Evolutionary conservation across 1,140 invertebrate genomes (phyloP), one percentile per base, ranked within the genome.

Genomic region (Euglossa dilemma): DNA sequence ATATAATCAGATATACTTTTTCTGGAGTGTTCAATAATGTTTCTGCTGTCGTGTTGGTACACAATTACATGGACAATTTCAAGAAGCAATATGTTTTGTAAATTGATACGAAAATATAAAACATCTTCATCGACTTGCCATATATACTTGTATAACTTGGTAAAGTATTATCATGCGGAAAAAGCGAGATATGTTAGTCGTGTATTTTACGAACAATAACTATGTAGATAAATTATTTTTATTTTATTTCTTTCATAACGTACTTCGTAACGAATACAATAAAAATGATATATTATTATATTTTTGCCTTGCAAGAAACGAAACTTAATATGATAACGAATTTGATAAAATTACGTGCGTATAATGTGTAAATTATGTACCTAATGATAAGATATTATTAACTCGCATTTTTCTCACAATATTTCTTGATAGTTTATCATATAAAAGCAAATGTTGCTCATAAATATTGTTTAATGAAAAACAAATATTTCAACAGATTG

Each of bases 211-310:
- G 28, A 7, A 23, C 0, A 25, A 43, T 59, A 50, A 25, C 36
- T 36, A 36, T 36, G 4, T 36, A 36, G 36, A 36, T 36, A 36
- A 36, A 36, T 36, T 36, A 36, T 36, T 36, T 36, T 64, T 76
- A 57, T 78, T 78, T 57, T 23, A 16, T 43, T 69, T 66, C 4
- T 47, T 12, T 69, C 45, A 78, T 47, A 78, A 52, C 52, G 25
- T 64, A 11, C 12, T 43, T 16, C 54, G 28, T 16, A 76, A 36
- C 20, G 28, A 63, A 84, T 11, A 66, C 45, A 56, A 25, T 59
- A 14, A 18, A 73, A 16, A 59, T 63, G 0, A 20, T 47, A 59
- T 71, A 23, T 20, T 52, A 72, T 59, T 47, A 59, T 12, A n/a
- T 63, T 63, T 63, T 36, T 23, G 5, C 11, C 14, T 20, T 50